These are phyloP conservation scores for Agonopterix subpropinquella DNA, from an alignment of 2,888 invertebrate species.

Conservation along the genomic window DNA sequence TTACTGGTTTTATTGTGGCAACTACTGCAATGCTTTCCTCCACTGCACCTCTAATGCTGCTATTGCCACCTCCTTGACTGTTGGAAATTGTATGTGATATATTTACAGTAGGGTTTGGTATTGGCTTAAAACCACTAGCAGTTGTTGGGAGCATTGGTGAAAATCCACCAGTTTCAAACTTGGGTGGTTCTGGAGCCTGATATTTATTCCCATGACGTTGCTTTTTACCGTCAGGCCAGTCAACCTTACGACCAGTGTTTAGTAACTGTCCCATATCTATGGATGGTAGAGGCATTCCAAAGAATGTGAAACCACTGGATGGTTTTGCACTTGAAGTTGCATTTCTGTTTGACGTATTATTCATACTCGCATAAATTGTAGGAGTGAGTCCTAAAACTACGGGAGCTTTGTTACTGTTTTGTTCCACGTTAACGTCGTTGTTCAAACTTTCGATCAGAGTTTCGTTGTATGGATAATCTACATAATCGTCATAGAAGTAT, in stretches of 20 bases:
- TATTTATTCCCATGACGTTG: conserved; percentile 48
- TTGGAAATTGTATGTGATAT: conserved; percentile 30
- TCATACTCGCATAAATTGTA: conserved; percentile 57
- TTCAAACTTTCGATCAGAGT: conserved; percentile 58
- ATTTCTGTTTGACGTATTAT: conserved; percentile 49
- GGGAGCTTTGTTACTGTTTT: conserved; percentile 51
- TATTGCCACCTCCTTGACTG: conserved; percentile 25
- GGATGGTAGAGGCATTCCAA: conserved; percentile 87
- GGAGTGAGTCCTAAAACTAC: conserved; percentile 75
- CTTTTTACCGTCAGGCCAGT: conserved; percentile 56
- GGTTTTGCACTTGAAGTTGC: conserved; percentile 39
- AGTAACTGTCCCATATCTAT: conserved; percentile 82
- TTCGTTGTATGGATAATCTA: conserved; percentile 84
- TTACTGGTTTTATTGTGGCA: conserved; percentile 36
- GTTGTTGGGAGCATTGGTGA: conserved; percentile 83
- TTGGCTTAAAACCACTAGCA: conserved; percentile 83
- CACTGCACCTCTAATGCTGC: conserved; percentile 31
- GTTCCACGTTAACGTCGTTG: conserved; percentile 38
- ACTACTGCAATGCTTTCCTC: conserved; percentile 30
- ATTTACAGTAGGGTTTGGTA: conserved; percentile 59
- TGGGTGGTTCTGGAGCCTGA: conserved; percentile 67
- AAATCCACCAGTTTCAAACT: conserved; percentile 86
- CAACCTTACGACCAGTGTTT: conserved; percentile 61
- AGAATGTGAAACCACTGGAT: conserved; percentile 84
- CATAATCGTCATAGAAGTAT: conserved; percentile 89